A percentile compares a stretch with the other conserved stretches of the same genome.
Evolutionary conservation across 2,113 vertebrate species (phyloP).

Genomic region (Myocastor coypus): DNA sequence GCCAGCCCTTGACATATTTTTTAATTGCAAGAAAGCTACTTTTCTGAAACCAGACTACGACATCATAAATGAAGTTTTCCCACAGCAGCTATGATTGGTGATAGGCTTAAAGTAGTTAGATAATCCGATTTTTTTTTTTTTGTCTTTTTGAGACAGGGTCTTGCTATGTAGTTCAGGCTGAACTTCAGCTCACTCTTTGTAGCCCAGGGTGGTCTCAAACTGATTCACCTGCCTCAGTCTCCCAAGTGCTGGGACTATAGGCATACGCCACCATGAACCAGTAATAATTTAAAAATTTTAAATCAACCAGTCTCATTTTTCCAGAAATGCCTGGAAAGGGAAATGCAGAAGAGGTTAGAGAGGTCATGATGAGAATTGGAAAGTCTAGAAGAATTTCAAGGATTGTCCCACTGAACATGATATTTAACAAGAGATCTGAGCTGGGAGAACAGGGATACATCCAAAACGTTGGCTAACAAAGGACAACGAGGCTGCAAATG

Average conservation of each 20-base stretch:
- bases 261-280: too few species aligned
- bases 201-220: too few species aligned
- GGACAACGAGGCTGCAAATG: background rate
- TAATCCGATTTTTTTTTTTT: background rate
- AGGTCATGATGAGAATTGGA: background rate
- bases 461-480: background rate
- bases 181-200: too few species aligned
- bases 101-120: background rate
- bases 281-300: conserved; percentile 2
- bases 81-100: background rate
- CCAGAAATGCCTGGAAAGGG: background rate
- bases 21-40: conserved; percentile 57
- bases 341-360: background rate
- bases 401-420: background rate
- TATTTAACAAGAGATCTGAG: background rate
- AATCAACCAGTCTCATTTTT: background rate
- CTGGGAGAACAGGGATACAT: background rate
- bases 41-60: background rate
- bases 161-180: too few species aligned
- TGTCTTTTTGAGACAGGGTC: too few species aligned
- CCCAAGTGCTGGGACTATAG: too few species aligned
- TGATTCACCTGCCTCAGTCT: too few species aligned
- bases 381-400: background rate
- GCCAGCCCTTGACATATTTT: background rate
- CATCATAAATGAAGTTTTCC: background rate